phyloP scores from a whole-genome alignment of 2,888 invertebrate genomes.

The Drosophila mulleri region DNA sequence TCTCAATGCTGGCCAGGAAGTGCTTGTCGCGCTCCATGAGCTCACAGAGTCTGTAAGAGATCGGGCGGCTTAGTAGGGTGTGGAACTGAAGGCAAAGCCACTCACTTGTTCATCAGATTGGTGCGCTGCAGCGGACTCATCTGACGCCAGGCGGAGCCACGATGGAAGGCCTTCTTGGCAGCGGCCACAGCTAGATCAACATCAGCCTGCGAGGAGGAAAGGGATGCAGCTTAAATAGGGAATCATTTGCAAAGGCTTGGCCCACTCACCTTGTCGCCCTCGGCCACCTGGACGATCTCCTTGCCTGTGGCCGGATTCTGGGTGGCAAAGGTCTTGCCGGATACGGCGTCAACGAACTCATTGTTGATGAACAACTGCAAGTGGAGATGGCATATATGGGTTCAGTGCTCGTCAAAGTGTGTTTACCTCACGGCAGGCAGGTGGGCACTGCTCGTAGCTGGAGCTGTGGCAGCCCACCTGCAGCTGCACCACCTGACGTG shows the following conservation, averaged over 20 bases:
- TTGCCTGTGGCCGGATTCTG: slow-evolving; percentile 93
- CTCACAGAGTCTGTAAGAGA: slow-evolving; percentile 84
- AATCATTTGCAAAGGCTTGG: no score
- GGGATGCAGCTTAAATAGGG: neutral
- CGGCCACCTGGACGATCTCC: slow-evolving; percentile 91
- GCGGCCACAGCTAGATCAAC: slow-evolving; percentile 92
- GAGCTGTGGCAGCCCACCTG: neutral
- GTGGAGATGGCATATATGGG: neutral
- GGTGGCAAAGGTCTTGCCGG: slow-evolving; percentile 94
- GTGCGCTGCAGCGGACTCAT: slow-evolving; percentile 94
- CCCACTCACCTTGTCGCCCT: slow-evolving; percentile 91
- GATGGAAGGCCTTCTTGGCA: slow-evolving; percentile 91
- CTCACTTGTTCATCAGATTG: slow-evolving; percentile 88
- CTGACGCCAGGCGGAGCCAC: slow-evolving; percentile 91
- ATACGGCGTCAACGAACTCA: slow-evolving; percentile 92
- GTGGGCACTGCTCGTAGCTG: slow-evolving; percentile 25
- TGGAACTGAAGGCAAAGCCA: slow-evolving; percentile 23
- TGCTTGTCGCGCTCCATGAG: slow-evolving; percentile 91
- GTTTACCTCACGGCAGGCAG: slow-evolving; percentile 37
- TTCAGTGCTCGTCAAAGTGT: slow-evolving; percentile 19
- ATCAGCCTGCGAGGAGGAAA: slow-evolving; percentile 87
- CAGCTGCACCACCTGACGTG: slow-evolving; percentile 22
- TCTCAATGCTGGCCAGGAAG: slow-evolving; percentile 91
- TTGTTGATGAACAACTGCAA: slow-evolving; percentile 93
- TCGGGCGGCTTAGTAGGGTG: neutral